Base-by-base conservation (phyloP, 2,888 invertebrate species). In the Mimachlamys varia region DNA sequence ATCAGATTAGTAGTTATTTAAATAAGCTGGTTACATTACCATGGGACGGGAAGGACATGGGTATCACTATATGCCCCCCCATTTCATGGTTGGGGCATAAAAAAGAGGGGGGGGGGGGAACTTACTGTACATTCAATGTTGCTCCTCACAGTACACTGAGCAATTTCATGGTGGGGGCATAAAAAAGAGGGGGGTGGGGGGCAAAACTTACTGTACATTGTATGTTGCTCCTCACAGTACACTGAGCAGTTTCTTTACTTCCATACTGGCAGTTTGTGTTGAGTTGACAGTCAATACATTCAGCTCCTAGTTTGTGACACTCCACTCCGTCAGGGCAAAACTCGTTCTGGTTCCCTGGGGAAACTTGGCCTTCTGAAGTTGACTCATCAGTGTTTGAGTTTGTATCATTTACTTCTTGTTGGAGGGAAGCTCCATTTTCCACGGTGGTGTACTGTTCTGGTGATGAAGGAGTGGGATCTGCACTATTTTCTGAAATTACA, bases 211-310 rank as follows among this genome's bases (percentile, higher is more conserved):
- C 91, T 33, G 88, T 53, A 76, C 92, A 92, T 15, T 12, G 33
- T 5, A 92, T 53, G 22, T 55, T 62, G 7, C 88, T 89, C 38
- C 88, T 91, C 38, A 89, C 91, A 87, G 87, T 87, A 49, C 92
- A 92, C 33, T 53, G 55, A 17, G 89, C 89, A 10, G 87, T 76
- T 13, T 89, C 88, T 88, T 89, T 87, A 53, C 55, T 89, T 19
- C 92, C 92, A 76, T 92, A 92, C 4, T 49, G 49, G 88, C 92
- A 92, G 55, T 92, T 88, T 44, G 89, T 91, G 76, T 92, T 90
- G 49, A 91, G 91, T 50, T 87, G 50, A 62, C 92, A 92, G 12
- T 50, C 55, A 4, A 92, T 89, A 62, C 92, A 92, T 19, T 92
- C 91, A 89, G 90, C 90, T 17, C 92, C 91, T 37, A 92, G 89